Evolutionary conservation across 2,797 vertebrate genomes (phyloP).

Genomic region (Staurois parvus): DNA sequence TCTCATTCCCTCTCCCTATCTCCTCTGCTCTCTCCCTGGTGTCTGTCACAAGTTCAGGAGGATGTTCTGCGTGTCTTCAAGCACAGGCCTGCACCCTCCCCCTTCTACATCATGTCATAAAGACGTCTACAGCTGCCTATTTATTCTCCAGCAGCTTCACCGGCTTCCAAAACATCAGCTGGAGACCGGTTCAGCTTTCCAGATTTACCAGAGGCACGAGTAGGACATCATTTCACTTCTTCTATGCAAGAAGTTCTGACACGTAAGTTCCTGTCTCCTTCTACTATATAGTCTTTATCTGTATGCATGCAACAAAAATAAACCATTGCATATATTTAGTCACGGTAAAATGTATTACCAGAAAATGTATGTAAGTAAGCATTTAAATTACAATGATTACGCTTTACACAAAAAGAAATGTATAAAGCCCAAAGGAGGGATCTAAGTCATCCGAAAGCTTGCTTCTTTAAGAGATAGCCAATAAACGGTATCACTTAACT

Average conservation of each 20-base stretch:
- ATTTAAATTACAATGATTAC: no score
- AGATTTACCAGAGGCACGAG: neutral
- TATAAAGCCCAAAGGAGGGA: no score
- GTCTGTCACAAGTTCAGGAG: slow-evolving; percentile 74
- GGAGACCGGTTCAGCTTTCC: slow-evolving; percentile 15
- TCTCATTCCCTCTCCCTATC: neutral
- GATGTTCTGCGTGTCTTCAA: slow-evolving; percentile 74
- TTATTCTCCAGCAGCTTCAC: slow-evolving; percentile 73
- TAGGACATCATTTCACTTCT: neutral
- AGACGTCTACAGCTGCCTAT: slow-evolving; percentile 79
- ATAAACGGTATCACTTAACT: no score
- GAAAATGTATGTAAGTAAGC: no score
- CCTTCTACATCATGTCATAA: slow-evolving; percentile 76
- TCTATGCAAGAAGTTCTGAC: neutral
- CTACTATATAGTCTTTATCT: neutral
- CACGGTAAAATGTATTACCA: no score
- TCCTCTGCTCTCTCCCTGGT: slow-evolving; percentile 31
- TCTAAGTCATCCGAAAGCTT: no score
- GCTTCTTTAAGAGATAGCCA: no score
- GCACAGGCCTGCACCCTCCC: slow-evolving; percentile 65
- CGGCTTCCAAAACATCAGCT: slow-evolving; percentile 73
- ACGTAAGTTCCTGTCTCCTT: slow-evolving; percentile 44
- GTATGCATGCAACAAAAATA: no score
- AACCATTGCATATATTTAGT: no score
- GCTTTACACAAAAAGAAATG: no score